Evolutionary conservation across 2,113 vertebrate species (phyloP).

Genomic region (Vulpes vulpes): DNA sequence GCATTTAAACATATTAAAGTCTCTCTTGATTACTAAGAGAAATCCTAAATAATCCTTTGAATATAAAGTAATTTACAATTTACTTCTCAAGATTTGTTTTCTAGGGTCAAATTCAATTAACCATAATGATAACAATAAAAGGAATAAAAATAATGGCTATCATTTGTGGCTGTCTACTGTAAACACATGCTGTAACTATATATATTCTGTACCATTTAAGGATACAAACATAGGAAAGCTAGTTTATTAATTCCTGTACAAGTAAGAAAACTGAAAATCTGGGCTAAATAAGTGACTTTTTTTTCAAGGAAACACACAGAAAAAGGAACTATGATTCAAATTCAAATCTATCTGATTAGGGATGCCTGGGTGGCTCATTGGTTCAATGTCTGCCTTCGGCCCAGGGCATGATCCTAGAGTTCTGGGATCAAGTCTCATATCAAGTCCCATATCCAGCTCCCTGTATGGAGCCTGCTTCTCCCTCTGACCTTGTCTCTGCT

Average conservation of each 20-base stretch:
- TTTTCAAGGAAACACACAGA: neutral
- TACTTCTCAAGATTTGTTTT: neutral
- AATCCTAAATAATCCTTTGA: neutral
- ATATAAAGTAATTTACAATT: neutral
- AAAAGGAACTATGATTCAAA: neutral
- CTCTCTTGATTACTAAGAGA: neutral
- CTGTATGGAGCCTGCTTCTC: no score
- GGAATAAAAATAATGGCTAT: neutral
- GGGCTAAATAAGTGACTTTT: no score
- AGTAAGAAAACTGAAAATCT: neutral
- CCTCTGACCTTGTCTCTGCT: no score
- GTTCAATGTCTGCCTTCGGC: no score
- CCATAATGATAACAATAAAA: neutral
- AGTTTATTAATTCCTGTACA: neutral
- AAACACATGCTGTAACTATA: neutral
- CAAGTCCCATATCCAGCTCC: no score
- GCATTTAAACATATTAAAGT: neutral
- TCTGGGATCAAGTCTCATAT: no score
- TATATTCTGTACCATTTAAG: neutral
- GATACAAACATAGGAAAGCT: neutral
- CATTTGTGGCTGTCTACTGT: neutral
- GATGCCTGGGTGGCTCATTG: no score
- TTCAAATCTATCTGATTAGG: neutral
- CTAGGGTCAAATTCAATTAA: neutral
- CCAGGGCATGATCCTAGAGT: no score